phyloP scores from a whole-genome alignment of 2,888 invertebrate species.

The Lagria hirta region DNA sequence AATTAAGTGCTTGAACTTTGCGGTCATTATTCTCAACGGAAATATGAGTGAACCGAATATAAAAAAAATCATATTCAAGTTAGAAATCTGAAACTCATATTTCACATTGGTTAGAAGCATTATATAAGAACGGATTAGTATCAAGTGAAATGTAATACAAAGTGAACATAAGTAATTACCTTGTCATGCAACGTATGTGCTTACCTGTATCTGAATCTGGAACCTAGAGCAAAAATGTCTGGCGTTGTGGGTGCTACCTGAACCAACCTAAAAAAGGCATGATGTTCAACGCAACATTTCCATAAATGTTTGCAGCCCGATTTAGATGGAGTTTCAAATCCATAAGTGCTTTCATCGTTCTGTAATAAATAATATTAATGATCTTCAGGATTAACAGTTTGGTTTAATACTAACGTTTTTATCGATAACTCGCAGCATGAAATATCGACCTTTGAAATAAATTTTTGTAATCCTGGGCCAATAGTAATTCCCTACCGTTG shows the following conservation, averaged over 20 bases:
- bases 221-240: conserved; percentile 76
- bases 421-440: conserved; percentile 91
- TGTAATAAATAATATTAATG: conserved; percentile 46
- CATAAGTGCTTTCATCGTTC: conserved; percentile 95
- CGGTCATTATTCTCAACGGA: too few species aligned
- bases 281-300: conserved; percentile 95
- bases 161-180: too few species aligned
- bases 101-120: too few species aligned
- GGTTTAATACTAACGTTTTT: conserved; percentile 78
- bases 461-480: conserved; percentile 98
- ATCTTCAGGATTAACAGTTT: conserved; percentile 19
- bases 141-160: too few species aligned
- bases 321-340: conserved; percentile 90
- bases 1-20: too few species aligned
- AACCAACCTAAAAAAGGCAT: conserved; percentile 87
- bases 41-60: too few species aligned
- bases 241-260: conserved; percentile 76
- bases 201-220: conserved; percentile 78
- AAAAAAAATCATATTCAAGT: too few species aligned
- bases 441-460: conserved; percentile 94
- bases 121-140: too few species aligned
- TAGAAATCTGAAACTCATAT: too few species aligned
- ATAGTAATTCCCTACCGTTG: conserved; percentile 96
- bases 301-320: conserved; percentile 93
- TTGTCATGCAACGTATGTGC: too few species aligned